phyloP scores from a whole-genome alignment of 2,888 invertebrate genomes.

The Hipparchia semele region DNA sequence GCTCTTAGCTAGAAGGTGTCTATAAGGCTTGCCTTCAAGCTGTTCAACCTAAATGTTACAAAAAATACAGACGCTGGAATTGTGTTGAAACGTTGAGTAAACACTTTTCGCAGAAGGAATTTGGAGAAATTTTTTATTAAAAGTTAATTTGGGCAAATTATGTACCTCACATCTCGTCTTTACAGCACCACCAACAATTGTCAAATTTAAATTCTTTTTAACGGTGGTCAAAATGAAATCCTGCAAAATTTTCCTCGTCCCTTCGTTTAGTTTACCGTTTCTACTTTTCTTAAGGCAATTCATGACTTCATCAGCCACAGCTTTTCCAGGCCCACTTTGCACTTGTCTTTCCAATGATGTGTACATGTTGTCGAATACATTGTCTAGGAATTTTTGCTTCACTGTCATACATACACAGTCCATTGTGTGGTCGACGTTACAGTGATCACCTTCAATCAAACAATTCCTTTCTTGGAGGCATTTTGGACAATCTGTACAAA shows the following conservation, averaged over 20 bases:
- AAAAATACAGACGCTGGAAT: no score
- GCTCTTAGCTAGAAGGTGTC: no score
- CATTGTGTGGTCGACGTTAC: conserved; percentile 51
- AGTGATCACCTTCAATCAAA: conserved; percentile 51
- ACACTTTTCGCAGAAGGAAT: no score
- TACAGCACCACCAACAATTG: conserved; percentile 73
- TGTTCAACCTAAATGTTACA: no score
- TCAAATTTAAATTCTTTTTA: conserved; percentile 69
- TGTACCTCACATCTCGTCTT: conserved; percentile 75
- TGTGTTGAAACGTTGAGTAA: no score
- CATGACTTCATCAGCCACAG: conserved; percentile 60
- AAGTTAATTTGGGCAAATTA: background rate
- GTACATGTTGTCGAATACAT: conserved; percentile 76
- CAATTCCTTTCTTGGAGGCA: conserved; percentile 61
- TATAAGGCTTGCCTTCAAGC: no score
- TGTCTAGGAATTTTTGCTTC: conserved; percentile 68
- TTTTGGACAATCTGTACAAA: conserved; percentile 68
- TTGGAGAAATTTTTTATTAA: no score
- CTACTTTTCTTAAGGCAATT: conserved; percentile 60
- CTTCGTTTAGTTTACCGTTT: conserved; percentile 66
- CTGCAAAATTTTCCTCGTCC: conserved; percentile 61
- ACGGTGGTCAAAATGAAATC: conserved; percentile 64
- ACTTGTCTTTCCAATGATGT: conserved; percentile 62
- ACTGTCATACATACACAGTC: conserved; percentile 67
- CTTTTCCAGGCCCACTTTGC: conserved; percentile 58